Evolutionary conservation across 2,113 vertebrate species (phyloP), one percentile per base, ranked within the genome.

Genomic region (Cephalopholis sonnerati): DNA sequence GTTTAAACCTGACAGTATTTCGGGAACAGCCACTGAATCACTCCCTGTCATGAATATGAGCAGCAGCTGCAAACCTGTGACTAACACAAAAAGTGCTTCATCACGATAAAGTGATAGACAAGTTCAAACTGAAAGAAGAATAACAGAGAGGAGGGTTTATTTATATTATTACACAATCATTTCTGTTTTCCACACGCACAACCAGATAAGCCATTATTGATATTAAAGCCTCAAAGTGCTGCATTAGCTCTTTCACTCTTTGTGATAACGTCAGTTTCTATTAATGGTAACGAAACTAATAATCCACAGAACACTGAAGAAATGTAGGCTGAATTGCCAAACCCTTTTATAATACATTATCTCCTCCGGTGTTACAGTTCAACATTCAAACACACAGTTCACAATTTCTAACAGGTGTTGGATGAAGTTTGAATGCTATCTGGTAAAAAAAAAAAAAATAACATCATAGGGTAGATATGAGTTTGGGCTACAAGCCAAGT

Each of bases 371-470:
- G 68, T 61, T 61, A 73, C 46, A 7, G 53, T 57, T 62, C 73
- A 59, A 72, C 36, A 74, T 25, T 75, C 36, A 81, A 75, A 87
- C 65, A 74, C 17, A 46, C 24, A 27, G 20, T 4, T 36, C 5
- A 54, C 51, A 24, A 68, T 77, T 57, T 73, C 13, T 41, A 84
- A 87, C 89, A 93, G 86, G 77, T 93, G 86, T 18, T 85, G 27
- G 58, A 88, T 82, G 72, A 84, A 77, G 74, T 77, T 36, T 87
- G 67, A 83, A 75, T 41, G 62, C 50, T 74, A 89, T 85, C 74
- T 29, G 39, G 2, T 59, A 25, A 66, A 41, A 53, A 57, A 36
- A 59, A 59, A 4, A 54, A 63, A 75, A 55, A 77, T n/a, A 67
- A 41, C 20, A 36, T 68, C 55, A 51, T 22, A 81, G 39, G 15